Percentiles rank a stretch among this genome's conserved stretches.
These are phyloP conservation scores for Nomada fabriciana DNA, from an alignment of 2,888 invertebrate genomes.

Conservation along the genomic window DNA sequence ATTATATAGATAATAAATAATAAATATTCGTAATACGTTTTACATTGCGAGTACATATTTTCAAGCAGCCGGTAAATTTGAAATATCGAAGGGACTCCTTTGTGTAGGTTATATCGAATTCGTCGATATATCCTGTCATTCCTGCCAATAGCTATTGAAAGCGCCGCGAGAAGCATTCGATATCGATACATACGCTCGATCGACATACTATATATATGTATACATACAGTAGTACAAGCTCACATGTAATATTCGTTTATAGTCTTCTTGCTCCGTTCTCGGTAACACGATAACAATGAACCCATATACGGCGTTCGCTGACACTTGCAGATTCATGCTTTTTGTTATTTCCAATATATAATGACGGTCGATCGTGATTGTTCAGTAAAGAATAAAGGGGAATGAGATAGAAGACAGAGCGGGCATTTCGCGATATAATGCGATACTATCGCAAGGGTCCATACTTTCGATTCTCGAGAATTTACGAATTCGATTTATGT, in stretches of 20 bases:
- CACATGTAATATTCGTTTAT: constrained; percentile 9
- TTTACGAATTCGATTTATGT: neutral
- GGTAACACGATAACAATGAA: constrained; percentile 58
- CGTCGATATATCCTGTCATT: constrained; percentile 33
- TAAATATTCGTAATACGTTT: neutral
- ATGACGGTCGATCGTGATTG: neutral
- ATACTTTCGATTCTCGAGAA: neutral
- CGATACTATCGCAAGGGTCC: neutral
- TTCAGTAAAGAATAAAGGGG: neutral
- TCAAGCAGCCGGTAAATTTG: neutral
- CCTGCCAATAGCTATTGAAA: constrained; percentile 50
- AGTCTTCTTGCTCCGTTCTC: constrained; percentile 33
- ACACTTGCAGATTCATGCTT: constrained; percentile 31
- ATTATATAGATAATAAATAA: too few species aligned
- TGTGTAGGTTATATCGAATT: neutral
- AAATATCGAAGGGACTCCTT: neutral
- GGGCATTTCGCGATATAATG: neutral
- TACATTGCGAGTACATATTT: neutral
- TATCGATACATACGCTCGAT: constrained; percentile 35
- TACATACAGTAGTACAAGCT: neutral
- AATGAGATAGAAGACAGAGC: neutral
- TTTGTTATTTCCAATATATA: constrained; percentile 21
- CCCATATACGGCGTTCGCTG: constrained; percentile 32
- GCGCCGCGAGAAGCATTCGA: constrained; percentile 5
- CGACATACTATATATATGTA: neutral